A percentile compares a stretch with the other conserved stretches of the same genome.
phyloP scores from a whole-genome alignment of 2,113 vertebrate genomes.

The Dicrurus megarhynchus region DNA sequence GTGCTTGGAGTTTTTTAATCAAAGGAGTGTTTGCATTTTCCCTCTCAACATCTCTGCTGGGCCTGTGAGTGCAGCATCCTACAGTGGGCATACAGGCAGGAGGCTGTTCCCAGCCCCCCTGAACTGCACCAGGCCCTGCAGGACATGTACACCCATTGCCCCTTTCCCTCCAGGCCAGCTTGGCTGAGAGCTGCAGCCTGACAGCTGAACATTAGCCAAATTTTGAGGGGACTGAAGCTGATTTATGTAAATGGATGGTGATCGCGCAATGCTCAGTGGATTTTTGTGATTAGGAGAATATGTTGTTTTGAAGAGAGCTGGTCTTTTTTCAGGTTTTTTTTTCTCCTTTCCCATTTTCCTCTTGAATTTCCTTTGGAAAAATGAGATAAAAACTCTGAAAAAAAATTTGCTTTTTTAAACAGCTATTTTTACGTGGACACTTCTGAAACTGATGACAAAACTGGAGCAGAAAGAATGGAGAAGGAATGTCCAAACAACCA shows the following conservation, averaged over 20 bases:
- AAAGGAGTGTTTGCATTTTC: background rate
- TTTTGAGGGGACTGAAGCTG: background rate
- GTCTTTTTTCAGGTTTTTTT: background rate
- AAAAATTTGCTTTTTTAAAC: background rate
- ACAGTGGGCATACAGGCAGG: background rate
- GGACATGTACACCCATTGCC: fast-evolving
- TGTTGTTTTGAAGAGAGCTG: background rate
- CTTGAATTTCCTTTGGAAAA: background rate
- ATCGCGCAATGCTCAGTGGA: background rate
- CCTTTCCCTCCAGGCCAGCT: background rate
- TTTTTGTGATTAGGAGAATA: background rate
- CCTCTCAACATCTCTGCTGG: background rate
- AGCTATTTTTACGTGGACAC: background rate
- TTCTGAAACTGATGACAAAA: background rate
- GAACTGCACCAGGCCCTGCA: background rate
- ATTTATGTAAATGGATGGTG: background rate
- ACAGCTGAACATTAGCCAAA: fast-evolving
- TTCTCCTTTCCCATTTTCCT: background rate
- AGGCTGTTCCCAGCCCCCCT: background rate
- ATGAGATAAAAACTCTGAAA: background rate
- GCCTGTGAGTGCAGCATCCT: background rate
- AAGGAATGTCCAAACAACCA: background rate
- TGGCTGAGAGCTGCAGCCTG: background rate
- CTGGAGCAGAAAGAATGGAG: background rate
- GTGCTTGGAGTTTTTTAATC: background rate